Evolutionary conservation across 2,888 invertebrate species (phyloP).

Genomic region (Xylophagus ater): DNA sequence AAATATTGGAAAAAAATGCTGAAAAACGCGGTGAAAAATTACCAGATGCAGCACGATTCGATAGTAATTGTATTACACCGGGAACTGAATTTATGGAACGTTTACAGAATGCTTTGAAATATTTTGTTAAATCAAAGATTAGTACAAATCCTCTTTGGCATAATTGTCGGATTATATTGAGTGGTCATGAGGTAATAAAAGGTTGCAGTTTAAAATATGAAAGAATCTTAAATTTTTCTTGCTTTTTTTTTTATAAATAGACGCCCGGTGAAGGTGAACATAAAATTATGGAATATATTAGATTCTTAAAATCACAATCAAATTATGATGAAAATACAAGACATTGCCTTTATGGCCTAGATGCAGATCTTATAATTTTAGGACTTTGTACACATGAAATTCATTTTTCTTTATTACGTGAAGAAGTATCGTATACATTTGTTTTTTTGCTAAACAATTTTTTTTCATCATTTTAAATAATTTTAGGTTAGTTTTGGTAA

Average conservation of each 20-base stretch:
- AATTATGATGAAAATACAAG: conserved; percentile 83
- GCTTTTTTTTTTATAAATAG: too few relatives aligned
- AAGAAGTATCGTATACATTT: conserved; percentile 65
- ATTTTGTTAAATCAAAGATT: conserved; percentile 76
- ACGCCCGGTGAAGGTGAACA: conserved; percentile 97
- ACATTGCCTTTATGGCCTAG: conserved; percentile 93
- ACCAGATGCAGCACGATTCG: conserved; percentile 74
- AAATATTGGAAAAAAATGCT: conserved; percentile 63
- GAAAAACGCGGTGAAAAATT: conserved; percentile 63
- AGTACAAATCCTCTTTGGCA: conserved; percentile 80
- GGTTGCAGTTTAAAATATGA: neutral
- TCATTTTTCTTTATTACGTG: conserved; percentile 85
- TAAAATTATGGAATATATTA: conserved; percentile 98
- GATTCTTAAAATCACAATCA: conserved; percentile 71
- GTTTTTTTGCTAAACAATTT: neutral
- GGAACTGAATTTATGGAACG: conserved; percentile 90
- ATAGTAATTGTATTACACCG: conserved; percentile 97
- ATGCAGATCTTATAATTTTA: conserved; percentile 96
- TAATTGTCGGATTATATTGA: conserved; percentile 72
- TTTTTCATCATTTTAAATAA: too few relatives aligned
- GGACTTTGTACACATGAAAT: conserved; percentile 93
- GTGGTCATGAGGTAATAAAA: conserved; percentile 74
- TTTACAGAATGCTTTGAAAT: conserved; percentile 73
- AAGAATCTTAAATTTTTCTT: conserved; percentile 20
- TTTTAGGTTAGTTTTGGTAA: conserved; percentile 63